Conservation (phyloP, 37 sponge, comb jelly and placozoan genomes). For the Cladorhizidae sp. region DNA sequence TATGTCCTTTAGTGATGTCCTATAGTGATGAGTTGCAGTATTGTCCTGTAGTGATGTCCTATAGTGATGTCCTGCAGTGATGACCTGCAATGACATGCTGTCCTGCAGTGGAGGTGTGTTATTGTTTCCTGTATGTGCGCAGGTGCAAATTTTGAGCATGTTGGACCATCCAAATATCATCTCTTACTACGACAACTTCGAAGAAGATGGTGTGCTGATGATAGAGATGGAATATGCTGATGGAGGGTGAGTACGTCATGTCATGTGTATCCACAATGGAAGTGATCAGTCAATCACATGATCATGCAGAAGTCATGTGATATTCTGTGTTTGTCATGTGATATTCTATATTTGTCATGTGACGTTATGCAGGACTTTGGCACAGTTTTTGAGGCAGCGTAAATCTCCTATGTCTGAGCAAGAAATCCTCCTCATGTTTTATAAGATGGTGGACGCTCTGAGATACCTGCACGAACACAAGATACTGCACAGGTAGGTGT, state of each 20-base stretch:
- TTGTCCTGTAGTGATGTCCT: background rate
- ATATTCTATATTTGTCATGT: background rate
- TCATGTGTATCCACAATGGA: background rate
- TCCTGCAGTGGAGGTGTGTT: no score
- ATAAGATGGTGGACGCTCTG: constrained; percentile 93
- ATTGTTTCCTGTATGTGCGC: no score
- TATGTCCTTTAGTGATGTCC: background rate
- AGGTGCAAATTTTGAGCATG: constrained; percentile 83
- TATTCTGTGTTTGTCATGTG: background rate
- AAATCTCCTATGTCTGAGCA: constrained; percentile 69
- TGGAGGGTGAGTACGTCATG: constrained; percentile 85
- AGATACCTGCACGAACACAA: constrained; percentile 87
- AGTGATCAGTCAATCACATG: background rate
- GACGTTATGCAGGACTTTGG: constrained; percentile 93
- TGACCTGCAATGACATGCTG: background rate
- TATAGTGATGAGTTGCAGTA: background rate
- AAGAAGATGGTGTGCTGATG: constrained; percentile 96
- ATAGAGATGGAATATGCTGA: constrained; percentile 99
- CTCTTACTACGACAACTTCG: constrained; percentile 96
- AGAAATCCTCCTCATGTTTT: constrained; percentile 85
- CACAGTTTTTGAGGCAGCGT: constrained; percentile 80
- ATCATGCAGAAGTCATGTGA: background rate
- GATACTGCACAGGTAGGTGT: constrained; percentile 93
- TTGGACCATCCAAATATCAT: constrained; percentile 98
- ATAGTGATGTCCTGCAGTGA: background rate